A percentile compares a stretch with the other conserved stretches of the same genome.
These are phyloP conservation scores for Oscheius sp. DNA, from an alignment of 2,888 invertebrate species.

Conservation along the genomic window DNA sequence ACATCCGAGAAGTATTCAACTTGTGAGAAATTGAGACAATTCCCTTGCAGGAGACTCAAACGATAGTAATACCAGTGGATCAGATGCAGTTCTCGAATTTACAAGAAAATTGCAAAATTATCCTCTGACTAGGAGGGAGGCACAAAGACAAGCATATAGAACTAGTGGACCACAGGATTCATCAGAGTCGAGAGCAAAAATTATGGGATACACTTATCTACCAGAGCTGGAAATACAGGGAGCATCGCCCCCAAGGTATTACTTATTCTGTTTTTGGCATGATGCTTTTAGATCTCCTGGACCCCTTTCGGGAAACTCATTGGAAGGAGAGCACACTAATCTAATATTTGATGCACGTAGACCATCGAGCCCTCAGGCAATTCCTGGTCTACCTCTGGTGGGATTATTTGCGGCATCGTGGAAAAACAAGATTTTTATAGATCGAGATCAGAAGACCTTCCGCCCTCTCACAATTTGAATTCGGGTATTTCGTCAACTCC, in stretches of 20 bases:
- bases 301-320: constrained; percentile 49
- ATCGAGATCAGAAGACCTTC: constrained; percentile 72
- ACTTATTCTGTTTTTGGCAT: neutral
- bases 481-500: constrained; percentile 72
- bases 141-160: constrained; percentile 60
- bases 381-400: constrained; percentile 70
- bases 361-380: constrained; percentile 70
- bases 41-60: constrained; percentile 65
- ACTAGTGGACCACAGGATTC: constrained; percentile 56
- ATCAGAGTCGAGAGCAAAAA: constrained; percentile 49
- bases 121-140: constrained; percentile 68
- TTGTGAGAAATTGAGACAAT: too few species aligned
- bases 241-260: constrained; percentile 68
- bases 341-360: constrained; percentile 55
- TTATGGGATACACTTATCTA: constrained; percentile 64
- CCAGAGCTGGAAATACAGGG: constrained; percentile 72
- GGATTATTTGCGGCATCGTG: neutral
- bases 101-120: constrained; percentile 71
- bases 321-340: constrained; percentile 49
- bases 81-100: constrained; percentile 72
- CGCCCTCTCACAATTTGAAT: constrained; percentile 72
- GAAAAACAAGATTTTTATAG: neutral
- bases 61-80: constrained; percentile 69
- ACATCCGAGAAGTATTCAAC: constrained; percentile 25
- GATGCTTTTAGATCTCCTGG: constrained; percentile 47